Base-by-base conservation (phyloP, 2,888 invertebrate genomes). In the Pecten maximus region DNA sequence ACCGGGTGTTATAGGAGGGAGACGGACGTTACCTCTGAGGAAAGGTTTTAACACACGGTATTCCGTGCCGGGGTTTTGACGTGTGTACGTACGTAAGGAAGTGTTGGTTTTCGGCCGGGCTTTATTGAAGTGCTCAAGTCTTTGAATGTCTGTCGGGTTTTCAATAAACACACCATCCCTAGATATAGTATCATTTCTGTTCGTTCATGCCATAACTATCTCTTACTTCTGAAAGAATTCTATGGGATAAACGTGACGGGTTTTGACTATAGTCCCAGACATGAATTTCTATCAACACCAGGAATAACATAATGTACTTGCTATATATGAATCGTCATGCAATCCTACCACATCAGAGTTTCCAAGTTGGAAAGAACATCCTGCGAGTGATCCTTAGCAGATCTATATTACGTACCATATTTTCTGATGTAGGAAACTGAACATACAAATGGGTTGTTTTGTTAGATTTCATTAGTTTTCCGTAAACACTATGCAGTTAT, bases 71-170 rank as follows among this genome's bases (percentile, higher is more conserved):
- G 74, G 74, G 10, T 28, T 74, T 74, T 74, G 74, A 74, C 74
- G 74, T 74, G 74, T 74, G 74, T 74, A 74, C 35, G 15, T 74
- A 35, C 74, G 74, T 74, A 35, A 74, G 35, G 74, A 74, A 8
- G 74, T 74, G 74, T 74, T 28, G 35, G 28, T 74, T 74, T 35
- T 74, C 74, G 35, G 15, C 28, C 28, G 35, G 74, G 0, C 74
- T 74, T 74, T 74, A 74, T 74, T 74, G 74, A 74, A 74, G 74
- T 74, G 74, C 74, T 74, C 28, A 35, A 74, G 74, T 74, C 74
- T 28, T 74, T 74, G 74, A 74, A 74, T 74, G 74, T 74, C 74
- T 74, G 74, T 74, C 28, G 74, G 74, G 74, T 74, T 35, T 74
- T 28, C 74, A 74, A 74, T 74, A 74, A 74, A 74, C 74, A 74